These are phyloP conservation scores for Poliocrania exsul DNA, from an alignment of 2,797 vertebrate genomes.

Conservation along the genomic window DNA sequence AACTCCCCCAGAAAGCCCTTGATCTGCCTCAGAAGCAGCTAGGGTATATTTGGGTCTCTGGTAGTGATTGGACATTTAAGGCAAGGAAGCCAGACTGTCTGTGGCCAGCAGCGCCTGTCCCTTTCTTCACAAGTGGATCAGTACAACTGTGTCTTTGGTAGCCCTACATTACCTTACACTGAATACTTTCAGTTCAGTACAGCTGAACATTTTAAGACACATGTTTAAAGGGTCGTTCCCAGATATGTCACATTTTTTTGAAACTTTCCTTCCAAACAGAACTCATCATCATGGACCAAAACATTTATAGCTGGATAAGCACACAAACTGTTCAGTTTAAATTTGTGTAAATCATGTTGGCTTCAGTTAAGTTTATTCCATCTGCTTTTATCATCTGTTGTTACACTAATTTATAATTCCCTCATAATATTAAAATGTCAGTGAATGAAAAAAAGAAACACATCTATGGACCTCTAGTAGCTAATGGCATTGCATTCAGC, in stretches of 20 bases:
- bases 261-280: conserved; percentile 27
- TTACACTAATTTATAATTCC: conserved; percentile 69
- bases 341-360: conserved; percentile 65
- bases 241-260: neutral
- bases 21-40: neutral
- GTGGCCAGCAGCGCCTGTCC: neutral
- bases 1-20: neutral
- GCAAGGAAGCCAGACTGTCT: neutral
- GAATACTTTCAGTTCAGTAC: neutral
- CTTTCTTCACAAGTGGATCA: neutral
- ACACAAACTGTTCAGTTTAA: conserved; percentile 64
- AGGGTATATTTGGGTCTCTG: neutral
- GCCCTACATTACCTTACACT: neutral
- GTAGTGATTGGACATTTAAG: neutral
- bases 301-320: conserved; percentile 54
- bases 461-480: conserved; percentile 54
- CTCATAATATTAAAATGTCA: conserved; percentile 70
- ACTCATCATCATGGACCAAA: conserved; percentile 27
- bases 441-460: conserved; percentile 56
- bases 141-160: neutral
- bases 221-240: neutral
- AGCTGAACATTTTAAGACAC: neutral
- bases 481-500: conserved; percentile 61
- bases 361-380: conserved; percentile 73
- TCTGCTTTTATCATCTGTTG: conserved; percentile 78